Percentiles rank a stretch among this genome's conserved stretches.
Conservation (phyloP, 1,140 invertebrate species). For the Artemia franciscana region DNA sequence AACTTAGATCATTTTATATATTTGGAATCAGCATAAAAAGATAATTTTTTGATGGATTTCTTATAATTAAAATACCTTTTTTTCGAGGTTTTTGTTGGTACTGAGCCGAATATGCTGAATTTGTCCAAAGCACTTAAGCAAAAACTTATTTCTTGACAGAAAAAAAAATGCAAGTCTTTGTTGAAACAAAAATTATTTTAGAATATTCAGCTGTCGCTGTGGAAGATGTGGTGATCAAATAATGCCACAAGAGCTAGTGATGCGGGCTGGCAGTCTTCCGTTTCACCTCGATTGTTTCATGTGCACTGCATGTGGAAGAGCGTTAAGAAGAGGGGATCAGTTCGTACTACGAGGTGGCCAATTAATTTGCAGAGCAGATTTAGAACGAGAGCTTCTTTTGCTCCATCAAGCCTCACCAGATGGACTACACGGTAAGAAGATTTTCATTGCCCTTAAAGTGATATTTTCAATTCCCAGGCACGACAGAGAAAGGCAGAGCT, state of each 20-base stretch:
- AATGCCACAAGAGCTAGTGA: conserved; percentile 73
- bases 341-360: conserved; percentile 77
- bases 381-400: conserved; percentile 75
- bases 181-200: conserved; percentile 16
- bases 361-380: conserved; percentile 71
- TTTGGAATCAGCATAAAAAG: too few relatives aligned
- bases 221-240: conserved; percentile 67
- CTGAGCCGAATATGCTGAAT: too few relatives aligned
- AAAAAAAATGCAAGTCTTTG: too few relatives aligned
- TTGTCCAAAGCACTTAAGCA: too few relatives aligned
- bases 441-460: too few relatives aligned
- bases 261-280: conserved; percentile 47
- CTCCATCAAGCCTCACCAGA: conserved; percentile 27
- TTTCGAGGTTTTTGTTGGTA: too few relatives aligned
- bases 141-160: too few relatives aligned
- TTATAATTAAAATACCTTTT: too few relatives aligned
- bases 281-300: conserved; percentile 78
- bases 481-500: too few relatives aligned
- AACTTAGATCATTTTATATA: too few relatives aligned
- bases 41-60: too few relatives aligned
- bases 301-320: conserved; percentile 74
- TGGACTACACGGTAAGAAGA: neutral
- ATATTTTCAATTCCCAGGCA: too few relatives aligned
- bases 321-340: conserved; percentile 80
- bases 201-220: conserved; percentile 81